Base-by-base conservation (phyloP, 2,113 vertebrate genomes). In the Pteruthius melanotis region DNA sequence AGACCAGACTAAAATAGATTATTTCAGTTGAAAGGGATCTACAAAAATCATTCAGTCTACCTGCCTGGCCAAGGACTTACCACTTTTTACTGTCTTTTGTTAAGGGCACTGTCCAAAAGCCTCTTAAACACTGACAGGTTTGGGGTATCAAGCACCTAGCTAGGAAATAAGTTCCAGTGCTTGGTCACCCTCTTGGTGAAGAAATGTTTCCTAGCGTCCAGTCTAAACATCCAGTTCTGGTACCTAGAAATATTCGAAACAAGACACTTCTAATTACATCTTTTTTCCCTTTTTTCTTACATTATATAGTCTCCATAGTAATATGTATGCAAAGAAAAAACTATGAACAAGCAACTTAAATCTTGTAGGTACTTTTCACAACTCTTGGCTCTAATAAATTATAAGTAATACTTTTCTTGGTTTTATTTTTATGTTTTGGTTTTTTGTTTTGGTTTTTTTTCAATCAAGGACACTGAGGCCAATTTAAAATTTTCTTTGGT, bases 381-480 rank as follows among this genome's bases (percentile, higher is more conserved):
- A 13, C 11, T 59, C 16, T 74, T 82, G 1, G 3, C 9, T 47
- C 42, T 66, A 75, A 64, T 50, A 76, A 39, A 83, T 31, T 26
- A 26, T 18, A 66, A 71, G 39, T 50, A 16, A 17, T 70, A 8
- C 1, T 65, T 82, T 56, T 75, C 11, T 2, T 30, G 16, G 1
- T 0, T 45, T 68, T 57, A 4, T 9, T 44, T 59, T 39, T 23
- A 26, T 22, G 19, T 27, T 61, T 40, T n/a, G 5, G 19, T 5
- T 4, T 5, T n/a, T n/a, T 22, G 19, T 27, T 61, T 40, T n/a
- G 5, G 19, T 5, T 4, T 5, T n/a, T 13, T 87, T 64, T 13
- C 6, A 47, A 26, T 52, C 17, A 65, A 66, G 13, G 11, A 66
- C 28, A 31, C 4, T 30, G 13, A 53, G 10, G 1, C 1, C 0